Evolutionary conservation across 2,113 vertebrate species (phyloP).

Genomic region (Cavia porcellus): DNA sequence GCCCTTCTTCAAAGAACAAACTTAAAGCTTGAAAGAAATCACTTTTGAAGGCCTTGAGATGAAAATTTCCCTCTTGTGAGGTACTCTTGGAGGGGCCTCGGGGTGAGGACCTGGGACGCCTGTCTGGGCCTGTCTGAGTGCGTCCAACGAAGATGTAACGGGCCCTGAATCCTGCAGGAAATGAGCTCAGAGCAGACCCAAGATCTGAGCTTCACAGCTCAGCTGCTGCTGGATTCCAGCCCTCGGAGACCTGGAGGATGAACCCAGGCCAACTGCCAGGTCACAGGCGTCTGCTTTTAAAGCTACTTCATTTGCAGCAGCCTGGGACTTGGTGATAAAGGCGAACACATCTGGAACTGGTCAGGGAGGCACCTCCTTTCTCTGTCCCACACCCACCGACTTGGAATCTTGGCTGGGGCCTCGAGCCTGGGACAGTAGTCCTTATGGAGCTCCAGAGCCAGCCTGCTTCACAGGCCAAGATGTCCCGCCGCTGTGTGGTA

Average conservation of each 20-base stretch:
- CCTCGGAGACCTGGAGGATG: background rate
- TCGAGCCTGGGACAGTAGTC: no score
- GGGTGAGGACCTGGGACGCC: background rate
- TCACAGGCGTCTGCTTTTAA: background rate
- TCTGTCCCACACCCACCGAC: background rate
- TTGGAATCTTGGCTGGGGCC: background rate
- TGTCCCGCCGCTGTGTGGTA: no score
- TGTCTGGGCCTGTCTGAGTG: background rate
- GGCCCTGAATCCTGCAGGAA: background rate
- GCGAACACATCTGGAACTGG: background rate
- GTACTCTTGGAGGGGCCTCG: background rate
- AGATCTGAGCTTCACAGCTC: no score
- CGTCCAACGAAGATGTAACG: background rate
- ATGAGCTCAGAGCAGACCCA: background rate
- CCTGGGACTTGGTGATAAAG: background rate
- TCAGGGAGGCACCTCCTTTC: background rate
- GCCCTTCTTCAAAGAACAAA: background rate
- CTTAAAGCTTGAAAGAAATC: background rate
- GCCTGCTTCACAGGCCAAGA: no score
- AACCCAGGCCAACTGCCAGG: background rate
- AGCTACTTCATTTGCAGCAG: background rate
- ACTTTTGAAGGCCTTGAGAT: background rate
- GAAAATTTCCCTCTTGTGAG: background rate
- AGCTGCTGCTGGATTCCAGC: background rate
- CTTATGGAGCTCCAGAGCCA: no score